These are phyloP conservation scores for Dasypogon diadema DNA, from an alignment of 2,888 invertebrate species.

Conservation along the genomic window DNA sequence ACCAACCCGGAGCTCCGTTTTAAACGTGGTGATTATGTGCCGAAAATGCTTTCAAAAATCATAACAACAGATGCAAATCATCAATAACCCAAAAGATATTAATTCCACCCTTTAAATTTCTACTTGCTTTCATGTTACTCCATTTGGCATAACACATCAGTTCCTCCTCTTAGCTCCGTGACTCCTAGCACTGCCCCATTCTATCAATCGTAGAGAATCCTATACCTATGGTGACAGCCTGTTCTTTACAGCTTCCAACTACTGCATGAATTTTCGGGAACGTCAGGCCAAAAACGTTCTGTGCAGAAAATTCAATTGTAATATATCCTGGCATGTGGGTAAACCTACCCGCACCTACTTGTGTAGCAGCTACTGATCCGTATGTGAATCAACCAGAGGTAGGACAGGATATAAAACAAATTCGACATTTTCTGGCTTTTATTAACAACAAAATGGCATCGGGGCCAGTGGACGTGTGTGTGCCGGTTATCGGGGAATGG, in stretches of 20 bases:
- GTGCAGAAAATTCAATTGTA: neutral
- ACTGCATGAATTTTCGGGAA: neutral
- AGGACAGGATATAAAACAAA: constrained; percentile 33
- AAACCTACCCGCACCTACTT: neutral
- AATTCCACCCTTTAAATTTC: too few relatives aligned
- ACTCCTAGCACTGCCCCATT: too few relatives aligned
- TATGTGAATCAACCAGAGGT: neutral
- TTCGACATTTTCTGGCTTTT: constrained; percentile 46
- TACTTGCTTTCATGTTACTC: too few relatives aligned
- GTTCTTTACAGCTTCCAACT: neutral
- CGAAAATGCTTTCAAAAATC: too few relatives aligned
- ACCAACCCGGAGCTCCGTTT: too few relatives aligned
- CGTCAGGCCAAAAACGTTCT: neutral
- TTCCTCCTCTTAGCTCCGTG: too few relatives aligned
- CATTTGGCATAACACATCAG: too few relatives aligned
- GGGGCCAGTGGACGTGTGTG: neutral
- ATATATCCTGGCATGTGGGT: neutral
- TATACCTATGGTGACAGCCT: neutral
- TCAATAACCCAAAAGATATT: too few relatives aligned
- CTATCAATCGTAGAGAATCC: too few relatives aligned
- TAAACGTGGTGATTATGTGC: too few relatives aligned
- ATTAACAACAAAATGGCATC: constrained; percentile 37
- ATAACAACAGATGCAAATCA: too few relatives aligned
- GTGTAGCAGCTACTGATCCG: constrained; percentile 1
- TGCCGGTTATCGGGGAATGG: neutral